Conservation (phyloP, 2,113 vertebrate genomes). For the Ptychochromis oligacanthus region DNA sequence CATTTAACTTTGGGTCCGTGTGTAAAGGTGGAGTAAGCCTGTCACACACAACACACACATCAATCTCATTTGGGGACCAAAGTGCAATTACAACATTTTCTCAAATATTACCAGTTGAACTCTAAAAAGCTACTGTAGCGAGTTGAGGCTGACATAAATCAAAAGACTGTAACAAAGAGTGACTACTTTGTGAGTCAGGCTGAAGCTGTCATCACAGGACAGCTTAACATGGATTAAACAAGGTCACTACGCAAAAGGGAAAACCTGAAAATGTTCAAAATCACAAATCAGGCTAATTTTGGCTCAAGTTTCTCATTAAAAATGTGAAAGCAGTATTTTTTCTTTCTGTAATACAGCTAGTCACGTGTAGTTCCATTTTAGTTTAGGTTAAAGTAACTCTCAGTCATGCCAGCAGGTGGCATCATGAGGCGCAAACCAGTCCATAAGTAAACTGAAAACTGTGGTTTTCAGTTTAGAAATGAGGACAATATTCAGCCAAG, state of each 20-base stretch:
- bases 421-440: slow-evolving; percentile 18
- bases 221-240: background rate
- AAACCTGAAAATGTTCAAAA: slow-evolving; percentile 8
- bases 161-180: slow-evolving; percentile 44
- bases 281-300: slow-evolving; percentile 1
- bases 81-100: slow-evolving; percentile 54
- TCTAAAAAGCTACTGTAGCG: slow-evolving; percentile 22
- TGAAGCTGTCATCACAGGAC: background rate
- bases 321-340: background rate
- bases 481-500: slow-evolving; percentile 23
- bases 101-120: slow-evolving; percentile 30
- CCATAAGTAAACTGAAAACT: background rate
- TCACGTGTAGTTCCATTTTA: slow-evolving; percentile 7
- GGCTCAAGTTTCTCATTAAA: background rate
- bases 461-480: slow-evolving; percentile 31
- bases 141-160: slow-evolving; percentile 13
- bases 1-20: slow-evolving; percentile 66
- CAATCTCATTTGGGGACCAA: slow-evolving; percentile 64
- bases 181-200: background rate
- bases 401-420: slow-evolving; percentile 75
- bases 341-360: background rate
- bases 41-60: slow-evolving; percentile 19
- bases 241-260: background rate
- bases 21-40: slow-evolving; percentile 27
- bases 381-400: slow-evolving; percentile 36